A percentile compares a stretch with the other conserved stretches of the same genome.
phyloP scores from a whole-genome alignment of 2,797 vertebrate species.

The Poeciliopsis paucimaculata region DNA sequence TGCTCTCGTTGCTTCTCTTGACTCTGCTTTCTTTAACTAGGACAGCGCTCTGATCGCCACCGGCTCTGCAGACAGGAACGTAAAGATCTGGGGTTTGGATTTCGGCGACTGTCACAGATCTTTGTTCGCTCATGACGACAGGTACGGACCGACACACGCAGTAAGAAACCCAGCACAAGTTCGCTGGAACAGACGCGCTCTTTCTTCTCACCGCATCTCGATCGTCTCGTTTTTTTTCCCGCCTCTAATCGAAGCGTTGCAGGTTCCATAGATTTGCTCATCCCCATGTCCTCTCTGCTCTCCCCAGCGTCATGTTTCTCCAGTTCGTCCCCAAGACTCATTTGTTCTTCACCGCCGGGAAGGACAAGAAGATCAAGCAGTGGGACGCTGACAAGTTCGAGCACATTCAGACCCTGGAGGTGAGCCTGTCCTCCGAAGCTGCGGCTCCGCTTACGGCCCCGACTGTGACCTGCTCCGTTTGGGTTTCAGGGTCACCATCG shows the following conservation, averaged over 20 bases:
- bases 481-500: constrained; percentile 89
- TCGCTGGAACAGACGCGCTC: background rate
- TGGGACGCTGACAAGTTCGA: constrained; percentile 99
- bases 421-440: constrained; percentile 59
- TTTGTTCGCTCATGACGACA: constrained; percentile 97
- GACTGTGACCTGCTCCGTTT: background rate
- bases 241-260: background rate
- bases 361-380: constrained; percentile 95
- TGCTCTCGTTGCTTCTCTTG: background rate
- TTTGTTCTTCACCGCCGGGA: constrained; percentile 97
- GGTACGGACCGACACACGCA: constrained; percentile 70
- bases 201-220: background rate
- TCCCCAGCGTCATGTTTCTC: constrained; percentile 92
- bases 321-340: constrained; percentile 96
- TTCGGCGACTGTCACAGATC: constrained; percentile 98
- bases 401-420: constrained; percentile 95
- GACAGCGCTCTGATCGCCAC: constrained; percentile 92
- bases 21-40: constrained; percentile 66
- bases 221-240: background rate
- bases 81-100: constrained; percentile 98
- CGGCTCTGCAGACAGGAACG: constrained; percentile 94
- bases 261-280: background rate
- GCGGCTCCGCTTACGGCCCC: background rate
- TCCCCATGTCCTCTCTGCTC: background rate
- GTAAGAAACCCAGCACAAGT: background rate